phyloP scores from a whole-genome alignment of 2,888 invertebrate species.

The Xestia rhomboidea region DNA sequence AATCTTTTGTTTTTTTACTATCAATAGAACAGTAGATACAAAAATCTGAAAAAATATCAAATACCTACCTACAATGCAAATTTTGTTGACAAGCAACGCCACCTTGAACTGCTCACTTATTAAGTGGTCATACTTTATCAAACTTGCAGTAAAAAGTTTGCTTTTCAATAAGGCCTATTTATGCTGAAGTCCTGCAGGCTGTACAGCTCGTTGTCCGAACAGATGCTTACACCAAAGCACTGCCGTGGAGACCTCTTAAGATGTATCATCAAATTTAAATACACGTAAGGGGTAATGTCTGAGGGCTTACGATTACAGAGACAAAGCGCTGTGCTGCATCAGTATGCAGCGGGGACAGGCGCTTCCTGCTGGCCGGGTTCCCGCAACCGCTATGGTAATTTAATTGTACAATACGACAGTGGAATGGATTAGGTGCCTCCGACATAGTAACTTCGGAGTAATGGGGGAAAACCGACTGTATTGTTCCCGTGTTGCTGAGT shows the following conservation, averaged over 20 bases:
- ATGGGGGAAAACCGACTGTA: slow-evolving; percentile 76
- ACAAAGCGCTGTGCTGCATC: slow-evolving; percentile 75
- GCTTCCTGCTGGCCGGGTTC: slow-evolving; percentile 88
- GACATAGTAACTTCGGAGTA: slow-evolving; percentile 65
- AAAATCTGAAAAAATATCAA: too few species aligned
- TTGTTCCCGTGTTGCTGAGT: slow-evolving; percentile 66
- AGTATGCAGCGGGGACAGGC: slow-evolving; percentile 80
- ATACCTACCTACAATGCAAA: too few species aligned
- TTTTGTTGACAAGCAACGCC: too few species aligned
- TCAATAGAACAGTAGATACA: background rate
- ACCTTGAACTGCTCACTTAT: too few species aligned
- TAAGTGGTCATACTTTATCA: background rate
- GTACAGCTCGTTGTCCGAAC: background rate
- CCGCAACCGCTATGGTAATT: slow-evolving; percentile 84
- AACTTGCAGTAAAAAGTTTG: background rate
- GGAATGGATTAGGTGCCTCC: slow-evolving; percentile 75
- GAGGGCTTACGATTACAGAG: slow-evolving; percentile 54
- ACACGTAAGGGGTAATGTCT: slow-evolving; percentile 40
- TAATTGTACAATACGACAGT: slow-evolving; percentile 82
- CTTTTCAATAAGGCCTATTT: background rate
- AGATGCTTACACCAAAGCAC: background rate
- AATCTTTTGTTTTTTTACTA: background rate
- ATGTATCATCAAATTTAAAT: slow-evolving; percentile 36
- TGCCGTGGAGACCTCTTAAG: slow-evolving; percentile 11
- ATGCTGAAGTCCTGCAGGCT: background rate